Evolutionary conservation across 2,797 vertebrate species (phyloP).

Genomic region (Sebastes taczanowskii): DNA sequence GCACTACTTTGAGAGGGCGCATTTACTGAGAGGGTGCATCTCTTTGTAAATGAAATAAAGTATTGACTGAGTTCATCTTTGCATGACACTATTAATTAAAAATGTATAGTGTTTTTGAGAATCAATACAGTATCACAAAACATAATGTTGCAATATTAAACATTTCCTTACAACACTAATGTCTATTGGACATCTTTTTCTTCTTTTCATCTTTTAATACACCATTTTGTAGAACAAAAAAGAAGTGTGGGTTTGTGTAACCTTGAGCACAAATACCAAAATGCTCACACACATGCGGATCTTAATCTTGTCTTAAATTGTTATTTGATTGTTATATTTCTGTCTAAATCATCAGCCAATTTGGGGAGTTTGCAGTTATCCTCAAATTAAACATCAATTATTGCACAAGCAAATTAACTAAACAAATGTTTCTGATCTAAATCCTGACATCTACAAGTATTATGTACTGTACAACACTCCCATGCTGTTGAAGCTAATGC

Average conservation of each 20-base stretch:
- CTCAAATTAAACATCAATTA: background rate
- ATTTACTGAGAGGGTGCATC: no score
- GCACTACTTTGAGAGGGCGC: no score
- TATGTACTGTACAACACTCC: background rate
- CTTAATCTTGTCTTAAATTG: background rate
- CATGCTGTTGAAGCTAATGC: background rate
- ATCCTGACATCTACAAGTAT: background rate
- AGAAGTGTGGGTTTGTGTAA: background rate
- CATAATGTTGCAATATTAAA: no score
- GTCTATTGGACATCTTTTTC: no score
- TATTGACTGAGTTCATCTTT: no score
- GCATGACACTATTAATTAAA: no score
- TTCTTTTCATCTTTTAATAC: no score
- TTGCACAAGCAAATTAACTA: background rate
- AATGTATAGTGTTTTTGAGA: no score
- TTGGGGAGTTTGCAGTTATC: background rate
- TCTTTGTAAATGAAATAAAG: no score
- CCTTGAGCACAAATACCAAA: background rate
- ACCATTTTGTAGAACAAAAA: background rate
- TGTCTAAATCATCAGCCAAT: background rate
- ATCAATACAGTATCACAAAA: no score
- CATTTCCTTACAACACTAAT: no score
- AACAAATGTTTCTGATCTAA: background rate
- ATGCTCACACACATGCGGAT: background rate
- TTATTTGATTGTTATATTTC: background rate